phyloP scores from a whole-genome alignment of 1,140 invertebrate species.

The Marisa cornuarietis region DNA sequence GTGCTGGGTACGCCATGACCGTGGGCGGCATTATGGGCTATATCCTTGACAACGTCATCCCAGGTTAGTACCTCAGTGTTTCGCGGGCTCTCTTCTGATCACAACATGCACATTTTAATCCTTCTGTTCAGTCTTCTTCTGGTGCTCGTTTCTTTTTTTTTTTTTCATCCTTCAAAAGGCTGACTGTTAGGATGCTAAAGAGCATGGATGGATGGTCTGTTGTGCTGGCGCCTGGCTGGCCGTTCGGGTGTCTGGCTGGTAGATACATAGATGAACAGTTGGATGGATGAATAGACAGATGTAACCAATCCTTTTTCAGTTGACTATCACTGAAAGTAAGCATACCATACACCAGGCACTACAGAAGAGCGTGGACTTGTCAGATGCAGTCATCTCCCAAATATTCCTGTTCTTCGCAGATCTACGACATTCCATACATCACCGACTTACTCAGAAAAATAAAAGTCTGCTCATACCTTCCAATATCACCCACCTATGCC shows the following conservation, averaged over 20 bases:
- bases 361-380: slow-evolving; percentile 49
- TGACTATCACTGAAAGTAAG: not conserved
- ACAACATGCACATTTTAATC: not conserved
- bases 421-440: slow-evolving; percentile 14
- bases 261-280: too few species aligned
- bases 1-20: slow-evolving; percentile 38
- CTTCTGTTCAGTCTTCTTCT: too few species aligned
- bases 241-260: too few species aligned
- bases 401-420: not conserved
- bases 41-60: slow-evolving; percentile 41
- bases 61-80: slow-evolving; percentile 25
- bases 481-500: not conserved
- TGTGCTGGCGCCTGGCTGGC: too few species aligned
- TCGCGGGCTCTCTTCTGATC: not conserved
- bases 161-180: too few species aligned
- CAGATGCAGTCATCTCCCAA: not conserved
- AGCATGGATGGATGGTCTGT: not conserved
- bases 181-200: not conserved
- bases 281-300: too few species aligned
- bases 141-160: too few species aligned
- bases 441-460: not conserved
- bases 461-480: not conserved
- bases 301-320: too few species aligned
- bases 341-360: slow-evolving; percentile 21
- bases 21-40: slow-evolving; percentile 40